Evolutionary conservation across 2,113 vertebrate genomes (phyloP), one percentile per base, ranked within the genome.

Genomic region (Hymenochirus boettgeri): DNA sequence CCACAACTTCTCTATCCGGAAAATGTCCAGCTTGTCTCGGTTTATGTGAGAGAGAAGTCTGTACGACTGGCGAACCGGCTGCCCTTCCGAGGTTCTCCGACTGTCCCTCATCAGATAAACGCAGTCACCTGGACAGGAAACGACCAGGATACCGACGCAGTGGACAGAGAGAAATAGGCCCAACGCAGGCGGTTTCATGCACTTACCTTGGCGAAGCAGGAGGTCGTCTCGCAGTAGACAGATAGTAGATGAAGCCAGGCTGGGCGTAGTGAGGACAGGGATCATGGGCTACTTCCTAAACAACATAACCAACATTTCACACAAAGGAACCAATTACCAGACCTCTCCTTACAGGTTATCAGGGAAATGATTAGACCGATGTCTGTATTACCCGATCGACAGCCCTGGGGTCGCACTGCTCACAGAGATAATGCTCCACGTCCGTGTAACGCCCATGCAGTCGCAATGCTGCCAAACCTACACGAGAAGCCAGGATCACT

Each of bases 391-490:
- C 96, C 81, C 85, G 83, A 67, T 96, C 95, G 19, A 98, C 86
- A 1, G 91, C 81, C 22, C 95, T 85, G 10, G 92, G 92, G 11
- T 98, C 96, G 73, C 96, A 99, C 77, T 89, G 92, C 79, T 99
- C 96, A 77, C 96, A 99, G 65, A 98, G 81, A 79, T 98, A 99
- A 77, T 98, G 96, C 2, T 97, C 96, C 24, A 96, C 96, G 1
- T 98, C 96, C 0, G 91, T 87, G 65, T 90, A 93, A 65, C 97
- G 82, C 0, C 93, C 91, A 98, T 96, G 9, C 96, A 99, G 83
- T 99, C 96, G 69, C 90, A 99, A 79, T 99, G 96, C 85, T 99
- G 96, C 96, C 96, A 99, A 5, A 97, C 96, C 96, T 99, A 57
- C 0, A 23, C 18, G 18, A 10, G n/a, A n/a, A 70, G 5, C 2